Evolutionary conservation across 2,113 vertebrate genomes (phyloP).

Genomic region (Puntigrus tetrazona): DNA sequence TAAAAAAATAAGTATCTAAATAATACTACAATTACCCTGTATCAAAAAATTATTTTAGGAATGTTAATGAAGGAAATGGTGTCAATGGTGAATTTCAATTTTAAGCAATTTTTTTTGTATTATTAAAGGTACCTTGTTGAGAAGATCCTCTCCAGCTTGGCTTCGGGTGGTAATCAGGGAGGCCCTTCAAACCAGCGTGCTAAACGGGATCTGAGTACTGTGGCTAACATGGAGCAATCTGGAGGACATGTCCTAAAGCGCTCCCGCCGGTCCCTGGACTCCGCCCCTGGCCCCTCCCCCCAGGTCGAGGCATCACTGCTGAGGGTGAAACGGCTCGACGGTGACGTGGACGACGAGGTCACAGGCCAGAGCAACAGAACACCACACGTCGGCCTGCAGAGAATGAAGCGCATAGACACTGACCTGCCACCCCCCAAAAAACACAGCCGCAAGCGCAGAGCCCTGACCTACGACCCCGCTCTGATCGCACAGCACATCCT

Average conservation of each 20-base stretch:
- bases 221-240: conserved; percentile 8
- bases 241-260: conserved; percentile 59
- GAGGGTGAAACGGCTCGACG: conserved; percentile 75
- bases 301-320: conserved; percentile 68
- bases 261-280: conserved; percentile 72
- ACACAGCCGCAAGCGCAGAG: conserved; percentile 64
- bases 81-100: conserved; percentile 1
- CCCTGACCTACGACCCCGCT: conserved; percentile 69
- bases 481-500: conserved; percentile 71
- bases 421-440: conserved; percentile 58
- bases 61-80: too few species aligned
- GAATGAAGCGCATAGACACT: conserved; percentile 73
- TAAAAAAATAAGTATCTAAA: neutral
- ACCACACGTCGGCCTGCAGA: conserved; percentile 64
- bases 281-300: conserved; percentile 56
- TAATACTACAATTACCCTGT: neutral
- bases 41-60: too few species aligned
- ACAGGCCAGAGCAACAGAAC: conserved; percentile 44
- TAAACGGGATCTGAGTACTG: conserved; percentile 64
- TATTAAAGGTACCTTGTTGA: conserved; percentile 69
- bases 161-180: conserved; percentile 33
- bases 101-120: neutral
- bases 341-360: conserved; percentile 55
- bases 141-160: conserved; percentile 68
- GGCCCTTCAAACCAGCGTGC: conserved; percentile 53